A percentile compares a stretch with the other conserved stretches of the same genome.
phyloP scores from a whole-genome alignment of 2,113 vertebrate genomes.

The Damaliscus lunatus region DNA sequence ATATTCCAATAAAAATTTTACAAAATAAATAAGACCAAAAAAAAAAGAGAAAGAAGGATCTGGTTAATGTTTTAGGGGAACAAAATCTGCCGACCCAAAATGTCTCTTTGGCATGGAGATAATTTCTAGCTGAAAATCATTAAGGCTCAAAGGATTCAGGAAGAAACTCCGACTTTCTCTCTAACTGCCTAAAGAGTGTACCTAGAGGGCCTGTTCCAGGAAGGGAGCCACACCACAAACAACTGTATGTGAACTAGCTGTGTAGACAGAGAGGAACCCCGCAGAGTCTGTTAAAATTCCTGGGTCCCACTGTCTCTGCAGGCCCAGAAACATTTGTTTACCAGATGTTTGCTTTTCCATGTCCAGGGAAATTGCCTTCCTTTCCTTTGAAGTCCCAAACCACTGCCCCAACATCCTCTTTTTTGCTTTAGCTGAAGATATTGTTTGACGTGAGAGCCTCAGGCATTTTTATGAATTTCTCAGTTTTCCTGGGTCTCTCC shows the following conservation, averaged over 20 bases:
- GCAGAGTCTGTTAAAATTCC: not conserved
- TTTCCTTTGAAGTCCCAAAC: not conserved
- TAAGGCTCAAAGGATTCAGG: not conserved
- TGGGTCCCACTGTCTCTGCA: not conserved
- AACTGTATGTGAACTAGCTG: not conserved
- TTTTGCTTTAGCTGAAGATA: not conserved
- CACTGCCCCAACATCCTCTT: not conserved
- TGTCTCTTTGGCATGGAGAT: not conserved
- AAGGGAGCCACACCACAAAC: not conserved
- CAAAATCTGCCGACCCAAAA: not conserved
- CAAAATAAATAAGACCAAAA: not conserved
- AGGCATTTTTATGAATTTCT: not conserved
- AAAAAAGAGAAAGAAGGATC: not conserved
- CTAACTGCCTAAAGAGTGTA: not conserved
- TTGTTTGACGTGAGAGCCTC: not conserved
- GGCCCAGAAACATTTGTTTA: not conserved
- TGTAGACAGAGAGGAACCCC: not conserved
- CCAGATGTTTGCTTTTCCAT: not conserved
- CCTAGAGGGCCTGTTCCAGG: not conserved
- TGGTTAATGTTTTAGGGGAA: not conserved
- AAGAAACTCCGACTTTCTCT: not conserved
- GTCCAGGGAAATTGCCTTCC: not conserved
- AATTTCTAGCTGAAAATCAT: not conserved
- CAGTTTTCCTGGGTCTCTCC: not conserved
- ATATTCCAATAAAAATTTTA: not conserved